Percentiles rank a stretch among this genome's conserved stretches.
Evolutionary conservation across 1,140 invertebrate species (phyloP).

Genomic region (Drosophila tropicalis): DNA sequence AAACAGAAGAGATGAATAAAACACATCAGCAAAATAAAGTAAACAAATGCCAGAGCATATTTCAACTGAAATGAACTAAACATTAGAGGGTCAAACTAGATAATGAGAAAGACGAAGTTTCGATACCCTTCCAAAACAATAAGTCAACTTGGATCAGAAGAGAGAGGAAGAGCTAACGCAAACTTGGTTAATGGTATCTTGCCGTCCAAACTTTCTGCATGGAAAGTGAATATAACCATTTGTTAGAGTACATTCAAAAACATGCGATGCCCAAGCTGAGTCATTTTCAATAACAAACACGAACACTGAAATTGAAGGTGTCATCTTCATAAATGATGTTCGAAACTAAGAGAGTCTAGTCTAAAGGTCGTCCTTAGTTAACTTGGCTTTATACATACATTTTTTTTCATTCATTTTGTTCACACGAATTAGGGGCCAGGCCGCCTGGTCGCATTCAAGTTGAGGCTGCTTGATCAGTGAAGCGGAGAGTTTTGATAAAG

Average conservation of each 20-base stretch:
- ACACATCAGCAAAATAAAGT: constrained; percentile 20
- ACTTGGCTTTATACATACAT: background rate
- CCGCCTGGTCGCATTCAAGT: constrained; percentile 39
- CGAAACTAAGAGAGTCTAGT: constrained; percentile 30
- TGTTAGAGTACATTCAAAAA: background rate
- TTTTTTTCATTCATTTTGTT: too few relatives aligned
- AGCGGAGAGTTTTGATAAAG: constrained; percentile 55
- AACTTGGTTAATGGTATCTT: too few relatives aligned
- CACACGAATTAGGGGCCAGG: constrained; percentile 39
- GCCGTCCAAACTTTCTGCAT: too few relatives aligned
- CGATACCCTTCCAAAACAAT: too few relatives aligned
- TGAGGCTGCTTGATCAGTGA: constrained; percentile 34
- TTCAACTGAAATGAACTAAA: constrained; percentile 25
- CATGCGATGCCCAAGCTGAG: constrained; percentile 38
- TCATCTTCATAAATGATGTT: constrained; percentile 48
- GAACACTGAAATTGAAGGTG: constrained; percentile 49
- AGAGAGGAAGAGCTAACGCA: too few relatives aligned
- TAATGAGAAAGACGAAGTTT: constrained; percentile 3
- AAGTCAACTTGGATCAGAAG: too few relatives aligned
- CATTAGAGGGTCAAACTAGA: background rate
- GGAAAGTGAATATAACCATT: too few relatives aligned
- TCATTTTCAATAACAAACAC: constrained; percentile 51
- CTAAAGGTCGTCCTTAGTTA: constrained; percentile 56
- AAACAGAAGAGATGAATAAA: constrained; percentile 19
- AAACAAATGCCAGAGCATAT: constrained; percentile 50